phyloP scores from a whole-genome alignment of 2,797 vertebrate species.

The Potorous gilbertii region DNA sequence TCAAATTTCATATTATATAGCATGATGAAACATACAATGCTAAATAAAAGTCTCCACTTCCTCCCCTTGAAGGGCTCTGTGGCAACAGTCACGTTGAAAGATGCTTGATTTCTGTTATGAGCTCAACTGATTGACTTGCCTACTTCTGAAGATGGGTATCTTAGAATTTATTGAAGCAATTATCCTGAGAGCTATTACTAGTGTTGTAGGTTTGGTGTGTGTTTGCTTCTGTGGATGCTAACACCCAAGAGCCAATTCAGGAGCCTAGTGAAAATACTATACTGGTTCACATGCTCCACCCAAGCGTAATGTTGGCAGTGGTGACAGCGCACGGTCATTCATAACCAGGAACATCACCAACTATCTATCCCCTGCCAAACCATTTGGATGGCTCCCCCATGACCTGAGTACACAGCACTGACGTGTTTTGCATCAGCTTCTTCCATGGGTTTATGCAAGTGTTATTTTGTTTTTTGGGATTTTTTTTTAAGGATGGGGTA shows the following conservation, averaged over 20 bases:
- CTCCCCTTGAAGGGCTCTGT: conserved; percentile 20
- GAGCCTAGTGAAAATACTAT: conserved; percentile 36
- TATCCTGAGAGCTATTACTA: conserved; percentile 55
- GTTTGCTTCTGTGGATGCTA: conserved; percentile 11
- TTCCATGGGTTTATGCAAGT: conserved; percentile 36
- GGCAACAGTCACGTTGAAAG: not conserved
- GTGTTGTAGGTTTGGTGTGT: not conserved
- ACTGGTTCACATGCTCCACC: conserved; percentile 19
- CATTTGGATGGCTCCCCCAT: not conserved
- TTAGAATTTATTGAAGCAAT: conserved; percentile 58
- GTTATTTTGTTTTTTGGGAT: too few species aligned
- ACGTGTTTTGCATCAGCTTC: conserved; percentile 28
- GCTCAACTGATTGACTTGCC: conserved; percentile 39
- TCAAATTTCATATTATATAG: conserved; percentile 59
- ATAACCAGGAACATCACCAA: conserved; percentile 25
- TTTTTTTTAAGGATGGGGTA: not conserved
- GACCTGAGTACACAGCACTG: conserved; percentile 16
- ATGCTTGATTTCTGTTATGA: conserved; percentile 1
- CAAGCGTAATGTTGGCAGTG: not conserved
- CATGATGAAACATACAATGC: conserved; percentile 65
- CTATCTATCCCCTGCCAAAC: not conserved
- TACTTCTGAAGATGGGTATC: conserved; percentile 36
- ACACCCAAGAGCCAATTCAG: conserved; percentile 26
- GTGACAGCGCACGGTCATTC: not conserved
- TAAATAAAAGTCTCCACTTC: conserved; percentile 73